Percentiles rank a stretch among this genome's conserved stretches.
Evolutionary conservation across 2,113 vertebrate genomes (phyloP).

Genomic region (Esox niger): DNA sequence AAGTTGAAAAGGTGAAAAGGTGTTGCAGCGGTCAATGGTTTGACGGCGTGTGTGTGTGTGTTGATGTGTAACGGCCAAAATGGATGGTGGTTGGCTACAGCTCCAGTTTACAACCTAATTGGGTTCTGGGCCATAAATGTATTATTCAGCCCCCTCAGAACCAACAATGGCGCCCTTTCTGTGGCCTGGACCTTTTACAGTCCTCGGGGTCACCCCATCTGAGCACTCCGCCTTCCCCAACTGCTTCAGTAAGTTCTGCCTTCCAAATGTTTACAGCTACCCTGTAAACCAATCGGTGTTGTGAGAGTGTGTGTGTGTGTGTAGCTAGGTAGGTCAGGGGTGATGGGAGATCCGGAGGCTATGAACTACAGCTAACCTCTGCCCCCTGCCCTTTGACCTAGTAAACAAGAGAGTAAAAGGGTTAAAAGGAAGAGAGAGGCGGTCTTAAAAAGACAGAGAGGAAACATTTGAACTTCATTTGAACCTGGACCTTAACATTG

Average conservation of each 20-base stretch:
- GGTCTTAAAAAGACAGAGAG: conserved; percentile 52
- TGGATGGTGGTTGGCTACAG: conserved; percentile 12
- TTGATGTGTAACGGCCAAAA: not conserved
- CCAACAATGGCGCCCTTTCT: conserved; percentile 76
- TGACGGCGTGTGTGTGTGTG: not conserved
- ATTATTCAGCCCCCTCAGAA: conserved; percentile 79
- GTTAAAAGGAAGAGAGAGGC: conserved; percentile 9
- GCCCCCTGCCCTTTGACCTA: conserved; percentile 38
- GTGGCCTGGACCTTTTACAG: conserved; percentile 3
- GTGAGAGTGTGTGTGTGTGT: not conserved
- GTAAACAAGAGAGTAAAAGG: not conserved
- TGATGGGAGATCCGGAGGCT: conserved; percentile 63
- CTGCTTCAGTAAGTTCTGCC: conserved; percentile 62
- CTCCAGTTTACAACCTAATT: conserved; percentile 78
- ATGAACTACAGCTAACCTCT: conserved; percentile 78
- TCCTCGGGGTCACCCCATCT: not conserved
- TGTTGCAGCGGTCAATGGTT: conserved; percentile 10
- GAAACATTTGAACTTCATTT: conserved; percentile 80
- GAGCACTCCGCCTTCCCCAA: not conserved
- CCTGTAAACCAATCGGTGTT: conserved; percentile 45
- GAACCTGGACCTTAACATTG: conserved; percentile 74
- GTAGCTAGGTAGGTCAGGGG: conserved; percentile 36
- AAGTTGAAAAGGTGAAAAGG: conserved; percentile 7
- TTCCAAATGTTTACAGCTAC: conserved; percentile 70
- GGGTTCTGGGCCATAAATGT: conserved; percentile 77